A percentile compares a stretch with the other conserved stretches of the same genome.
These are phyloP conservation scores for Heliconius hermathena DNA, from an alignment of 1,140 invertebrate species.

Conservation along the genomic window DNA sequence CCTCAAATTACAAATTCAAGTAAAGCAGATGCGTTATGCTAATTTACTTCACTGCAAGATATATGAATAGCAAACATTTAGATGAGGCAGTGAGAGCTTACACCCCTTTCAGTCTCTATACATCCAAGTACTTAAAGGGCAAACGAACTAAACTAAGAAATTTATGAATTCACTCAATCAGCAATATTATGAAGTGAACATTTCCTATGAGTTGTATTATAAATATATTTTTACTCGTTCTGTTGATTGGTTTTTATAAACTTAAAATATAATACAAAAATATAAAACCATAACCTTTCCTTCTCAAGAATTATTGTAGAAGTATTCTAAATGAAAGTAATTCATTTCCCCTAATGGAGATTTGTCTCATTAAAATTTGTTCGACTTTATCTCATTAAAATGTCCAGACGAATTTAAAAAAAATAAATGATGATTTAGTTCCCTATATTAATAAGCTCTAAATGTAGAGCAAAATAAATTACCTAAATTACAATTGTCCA, in stretches of 20 bases:
- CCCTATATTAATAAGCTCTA: background rate
- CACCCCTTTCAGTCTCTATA: background rate
- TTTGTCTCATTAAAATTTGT: no score
- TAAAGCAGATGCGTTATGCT: constrained; percentile 19
- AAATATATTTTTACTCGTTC: no score
- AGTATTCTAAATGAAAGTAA: no score
- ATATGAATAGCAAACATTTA: constrained; percentile 13
- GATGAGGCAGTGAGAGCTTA: constrained; percentile 1
- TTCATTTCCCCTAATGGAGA: no score
- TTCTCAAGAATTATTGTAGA: no score
- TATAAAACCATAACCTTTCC: no score
- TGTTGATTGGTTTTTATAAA: no score
- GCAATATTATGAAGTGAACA: background rate
- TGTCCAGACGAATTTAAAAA: no score
- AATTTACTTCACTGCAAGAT: constrained; percentile 11
- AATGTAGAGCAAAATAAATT: background rate
- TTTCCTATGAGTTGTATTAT: background rate
- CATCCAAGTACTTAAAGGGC: background rate
- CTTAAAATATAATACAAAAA: no score
- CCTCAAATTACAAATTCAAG: background rate
- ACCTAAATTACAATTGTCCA: background rate
- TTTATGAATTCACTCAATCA: background rate
- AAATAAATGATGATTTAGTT: no score
- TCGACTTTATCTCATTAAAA: no score
- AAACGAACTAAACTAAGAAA: background rate